Conservation (phyloP, 35 echinoderm and acorn worm genomes). For the Chiridota heheva region DNA sequence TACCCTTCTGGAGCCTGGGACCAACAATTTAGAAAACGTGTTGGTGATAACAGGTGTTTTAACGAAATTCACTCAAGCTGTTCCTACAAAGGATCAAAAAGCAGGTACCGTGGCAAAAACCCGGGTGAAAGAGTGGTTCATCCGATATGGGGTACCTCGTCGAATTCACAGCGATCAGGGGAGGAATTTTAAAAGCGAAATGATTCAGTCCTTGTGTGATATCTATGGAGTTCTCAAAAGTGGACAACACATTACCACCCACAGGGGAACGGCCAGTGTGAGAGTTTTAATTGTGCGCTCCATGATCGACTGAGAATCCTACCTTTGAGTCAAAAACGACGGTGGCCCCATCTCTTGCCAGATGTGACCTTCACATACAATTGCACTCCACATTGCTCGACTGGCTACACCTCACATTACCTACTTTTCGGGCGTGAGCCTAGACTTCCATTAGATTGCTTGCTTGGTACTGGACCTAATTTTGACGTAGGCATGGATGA, state of each 20-base stretch:
- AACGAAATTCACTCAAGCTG: constrained; percentile 60
- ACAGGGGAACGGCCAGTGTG: constrained; percentile 22
- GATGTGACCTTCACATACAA: constrained; percentile 25
- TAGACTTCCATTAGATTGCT: constrained; percentile 5
- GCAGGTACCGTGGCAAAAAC: constrained; percentile 36
- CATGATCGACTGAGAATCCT: constrained; percentile 27
- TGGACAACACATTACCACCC: too few relatives aligned
- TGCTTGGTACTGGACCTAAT: too few relatives aligned
- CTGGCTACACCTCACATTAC: too few relatives aligned
- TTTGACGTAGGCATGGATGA: too few relatives aligned
- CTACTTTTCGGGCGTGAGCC: constrained; percentile 52
- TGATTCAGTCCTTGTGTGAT: too few relatives aligned
- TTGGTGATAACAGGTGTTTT: constrained; percentile 67
- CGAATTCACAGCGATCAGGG: constrained; percentile 45
- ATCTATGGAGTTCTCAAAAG: too few relatives aligned
- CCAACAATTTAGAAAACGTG: too few relatives aligned
- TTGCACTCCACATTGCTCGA: constrained; percentile 30
- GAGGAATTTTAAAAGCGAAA: constrained; percentile 25
- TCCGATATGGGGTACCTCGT: constrained; percentile 20
- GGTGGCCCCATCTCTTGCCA: constrained; percentile 10
- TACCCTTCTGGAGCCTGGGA: too few relatives aligned
- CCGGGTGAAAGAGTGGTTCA: constrained; percentile 31
- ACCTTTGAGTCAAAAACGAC: constrained; percentile 6
- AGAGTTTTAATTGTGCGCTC: constrained; percentile 43
- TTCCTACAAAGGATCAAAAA: constrained; percentile 37